Evolutionary conservation across 2,113 vertebrate genomes (phyloP).

Genomic region (Oryzias curvinotus): DNA sequence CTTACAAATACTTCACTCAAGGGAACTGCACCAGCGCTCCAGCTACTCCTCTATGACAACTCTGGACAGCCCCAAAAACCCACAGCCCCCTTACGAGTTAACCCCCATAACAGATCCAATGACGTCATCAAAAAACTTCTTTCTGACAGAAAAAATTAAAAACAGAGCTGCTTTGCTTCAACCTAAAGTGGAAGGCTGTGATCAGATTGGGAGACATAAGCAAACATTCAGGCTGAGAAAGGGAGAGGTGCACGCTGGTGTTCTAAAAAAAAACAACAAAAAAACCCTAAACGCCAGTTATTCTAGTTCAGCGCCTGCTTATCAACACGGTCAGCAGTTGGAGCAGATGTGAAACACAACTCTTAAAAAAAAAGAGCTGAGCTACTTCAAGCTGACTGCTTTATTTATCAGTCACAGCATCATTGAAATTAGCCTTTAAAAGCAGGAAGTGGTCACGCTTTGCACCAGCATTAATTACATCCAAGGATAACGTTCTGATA

Average conservation of each 20-base stretch:
- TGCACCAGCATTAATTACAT: too few relatives aligned
- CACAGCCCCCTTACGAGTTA: too few relatives aligned
- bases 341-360: conserved; percentile 2
- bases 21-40: too few relatives aligned
- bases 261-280: neutral
- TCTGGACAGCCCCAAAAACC: too few relatives aligned
- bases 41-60: too few relatives aligned
- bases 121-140: too few relatives aligned
- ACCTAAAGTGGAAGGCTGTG: neutral
- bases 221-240: neutral
- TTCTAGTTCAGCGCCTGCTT: neutral
- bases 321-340: neutral
- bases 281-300: neutral
- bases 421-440: too few relatives aligned
- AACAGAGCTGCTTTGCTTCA: neutral
- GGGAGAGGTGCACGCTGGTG: neutral
- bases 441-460: too few relatives aligned
- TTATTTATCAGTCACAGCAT: neutral
- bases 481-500: too few relatives aligned
- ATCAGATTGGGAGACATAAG: neutral
- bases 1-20: too few relatives aligned
- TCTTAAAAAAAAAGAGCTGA: neutral
- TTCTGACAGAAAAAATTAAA: neutral
- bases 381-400: neutral
- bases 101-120: too few relatives aligned